These are phyloP conservation scores for Chouioia cunea DNA, from an alignment of 2,888 invertebrate species.

Conservation along the genomic window DNA sequence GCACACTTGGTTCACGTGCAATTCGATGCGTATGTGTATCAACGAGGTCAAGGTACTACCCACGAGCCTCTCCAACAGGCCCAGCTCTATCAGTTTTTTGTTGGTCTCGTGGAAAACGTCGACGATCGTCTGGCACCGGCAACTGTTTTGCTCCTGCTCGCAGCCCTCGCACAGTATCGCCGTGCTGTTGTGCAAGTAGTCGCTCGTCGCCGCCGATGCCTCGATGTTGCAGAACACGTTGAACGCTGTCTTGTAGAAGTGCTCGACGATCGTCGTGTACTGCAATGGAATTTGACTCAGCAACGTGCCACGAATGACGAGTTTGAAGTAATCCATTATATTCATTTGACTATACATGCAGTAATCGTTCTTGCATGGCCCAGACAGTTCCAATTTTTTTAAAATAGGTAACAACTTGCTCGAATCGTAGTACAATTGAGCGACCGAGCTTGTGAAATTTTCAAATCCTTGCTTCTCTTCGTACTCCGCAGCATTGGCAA, in stretches of 20 bases:
- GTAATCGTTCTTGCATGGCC: slow-evolving; percentile 52
- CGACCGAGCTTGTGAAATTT: slow-evolving; percentile 77
- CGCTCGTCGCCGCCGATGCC: slow-evolving; percentile 42
- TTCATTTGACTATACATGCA: slow-evolving; percentile 72
- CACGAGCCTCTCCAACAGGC: slow-evolving; percentile 84
- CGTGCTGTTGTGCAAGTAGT: slow-evolving; percentile 70
- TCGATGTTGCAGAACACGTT: slow-evolving; percentile 75
- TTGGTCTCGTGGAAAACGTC: slow-evolving; percentile 84
- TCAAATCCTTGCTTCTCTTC: slow-evolving; percentile 75
- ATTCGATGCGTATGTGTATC: slow-evolving; percentile 85
- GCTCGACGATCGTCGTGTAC: slow-evolving; percentile 78
- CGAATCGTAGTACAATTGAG: slow-evolving; percentile 74
- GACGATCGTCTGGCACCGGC: slow-evolving; percentile 77
- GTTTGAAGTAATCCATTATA: slow-evolving; percentile 74
- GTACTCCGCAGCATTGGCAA: slow-evolving; percentile 67
- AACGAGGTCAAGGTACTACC: slow-evolving; percentile 87
- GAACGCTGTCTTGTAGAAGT: slow-evolving; percentile 84
- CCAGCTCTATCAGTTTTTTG: slow-evolving; percentile 79
- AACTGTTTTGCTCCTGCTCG: slow-evolving; percentile 74
- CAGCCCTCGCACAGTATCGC: slow-evolving; percentile 81
- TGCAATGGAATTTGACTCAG: slow-evolving; percentile 80
- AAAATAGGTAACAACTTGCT: slow-evolving; percentile 72
- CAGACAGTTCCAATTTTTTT: slow-evolving; percentile 71
- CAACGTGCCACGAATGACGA: slow-evolving; percentile 76
- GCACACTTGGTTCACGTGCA: slow-evolving; percentile 86